A percentile compares a stretch with the other conserved stretches of the same genome.
phyloP scores from a whole-genome alignment of 2,888 invertebrate species.

The Leptopilina drosophilae region DNA sequence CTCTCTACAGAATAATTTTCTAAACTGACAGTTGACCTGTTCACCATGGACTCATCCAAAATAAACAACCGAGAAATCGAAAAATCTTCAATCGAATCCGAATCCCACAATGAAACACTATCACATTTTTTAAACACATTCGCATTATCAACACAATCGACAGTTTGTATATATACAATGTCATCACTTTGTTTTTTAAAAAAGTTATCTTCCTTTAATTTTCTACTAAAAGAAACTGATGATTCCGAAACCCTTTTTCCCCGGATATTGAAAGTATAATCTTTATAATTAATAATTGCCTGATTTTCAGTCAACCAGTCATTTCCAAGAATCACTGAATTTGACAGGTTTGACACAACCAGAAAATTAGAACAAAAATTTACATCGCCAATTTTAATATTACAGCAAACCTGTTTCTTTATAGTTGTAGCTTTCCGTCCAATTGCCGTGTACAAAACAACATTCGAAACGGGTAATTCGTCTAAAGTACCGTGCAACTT shows the following conservation, averaged over 20 bases:
- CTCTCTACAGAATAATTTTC: background rate
- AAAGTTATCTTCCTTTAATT: background rate
- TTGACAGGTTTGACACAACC: background rate
- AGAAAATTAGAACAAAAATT: background rate
- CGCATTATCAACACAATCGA: too few relatives aligned
- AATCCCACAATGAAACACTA: too few relatives aligned
- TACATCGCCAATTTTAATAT: background rate
- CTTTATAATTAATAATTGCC: background rate
- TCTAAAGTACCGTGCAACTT: background rate
- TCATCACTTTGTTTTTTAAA: background rate
- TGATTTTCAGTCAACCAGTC: background rate
- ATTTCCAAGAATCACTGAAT: background rate
- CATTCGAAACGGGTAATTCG: slow-evolving; percentile 4
- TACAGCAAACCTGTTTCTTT: background rate
- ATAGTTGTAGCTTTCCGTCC: background rate
- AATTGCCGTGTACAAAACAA: background rate
- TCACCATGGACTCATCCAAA: background rate
- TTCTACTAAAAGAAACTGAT: background rate
- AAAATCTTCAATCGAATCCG: too few relatives aligned
- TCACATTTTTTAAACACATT: too few relatives aligned
- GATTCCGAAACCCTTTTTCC: background rate
- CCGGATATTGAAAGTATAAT: background rate
- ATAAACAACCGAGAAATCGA: background rate
- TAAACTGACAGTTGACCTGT: background rate
- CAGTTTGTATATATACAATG: background rate